A percentile compares a stretch with the other conserved stretches of the same genome.
These are phyloP conservation scores for Odontamblyopus lacepedii DNA, from an alignment of 2,797 vertebrate genomes.

Conservation along the genomic window DNA sequence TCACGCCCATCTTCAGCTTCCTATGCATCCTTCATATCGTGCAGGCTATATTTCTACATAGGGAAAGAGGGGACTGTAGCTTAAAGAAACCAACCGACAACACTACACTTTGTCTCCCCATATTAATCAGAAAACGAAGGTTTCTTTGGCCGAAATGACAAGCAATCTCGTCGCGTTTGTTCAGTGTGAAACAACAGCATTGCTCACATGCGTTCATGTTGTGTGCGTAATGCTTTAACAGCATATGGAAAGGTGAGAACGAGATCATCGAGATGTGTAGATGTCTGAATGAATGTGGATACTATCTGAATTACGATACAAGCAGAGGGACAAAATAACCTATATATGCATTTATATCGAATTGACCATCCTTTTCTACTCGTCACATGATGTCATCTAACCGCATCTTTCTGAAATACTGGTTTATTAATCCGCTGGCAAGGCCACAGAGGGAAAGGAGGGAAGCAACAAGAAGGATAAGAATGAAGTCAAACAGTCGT, in stretches of 20 bases:
- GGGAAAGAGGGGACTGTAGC: constrained; percentile 58
- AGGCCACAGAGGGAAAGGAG: constrained; percentile 61
- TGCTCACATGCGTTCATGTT: constrained; percentile 59
- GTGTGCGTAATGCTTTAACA: constrained; percentile 44
- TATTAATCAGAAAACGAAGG: constrained; percentile 60
- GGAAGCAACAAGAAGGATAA: constrained; percentile 66
- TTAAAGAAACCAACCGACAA: constrained; percentile 56
- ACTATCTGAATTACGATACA: constrained; percentile 9
- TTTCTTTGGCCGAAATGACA: constrained; percentile 43
- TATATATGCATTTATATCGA: constrained; percentile 1
- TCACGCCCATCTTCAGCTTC: constrained; percentile 65
- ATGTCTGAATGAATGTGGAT: constrained; percentile 28
- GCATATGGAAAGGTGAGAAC: constrained; percentile 39
- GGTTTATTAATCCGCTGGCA: constrained; percentile 61
- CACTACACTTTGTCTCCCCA: constrained; percentile 61
- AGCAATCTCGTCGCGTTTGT: constrained; percentile 41
- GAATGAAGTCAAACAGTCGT: constrained; percentile 58
- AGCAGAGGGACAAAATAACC: not conserved
- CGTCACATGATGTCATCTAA: constrained; percentile 49
- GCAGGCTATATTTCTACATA: constrained; percentile 51
- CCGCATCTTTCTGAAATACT: constrained; percentile 54
- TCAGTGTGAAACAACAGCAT: constrained; percentile 59
- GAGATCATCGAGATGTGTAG: constrained; percentile 34
- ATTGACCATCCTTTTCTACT: constrained; percentile 18
- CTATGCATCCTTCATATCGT: constrained; percentile 43